phyloP scores from a whole-genome alignment of 1,140 invertebrate genomes.

The Paracyclopina nana region DNA sequence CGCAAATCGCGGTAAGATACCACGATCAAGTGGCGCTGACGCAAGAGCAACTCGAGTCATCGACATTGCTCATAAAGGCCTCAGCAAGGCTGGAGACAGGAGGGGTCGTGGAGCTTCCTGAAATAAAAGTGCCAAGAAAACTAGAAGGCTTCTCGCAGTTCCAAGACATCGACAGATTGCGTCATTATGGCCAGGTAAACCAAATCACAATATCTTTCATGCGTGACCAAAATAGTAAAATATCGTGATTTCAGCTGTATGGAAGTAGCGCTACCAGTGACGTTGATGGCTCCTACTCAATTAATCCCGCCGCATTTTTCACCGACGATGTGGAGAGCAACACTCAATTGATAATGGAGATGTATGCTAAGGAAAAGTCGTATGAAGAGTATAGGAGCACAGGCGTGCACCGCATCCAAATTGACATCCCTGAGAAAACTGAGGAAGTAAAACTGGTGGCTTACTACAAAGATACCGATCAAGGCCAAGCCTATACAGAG shows the following conservation, averaged over 20 bases:
- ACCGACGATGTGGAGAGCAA: slow-evolving; percentile 15
- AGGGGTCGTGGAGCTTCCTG: not conserved
- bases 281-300: not conserved
- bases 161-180: slow-evolving; percentile 8
- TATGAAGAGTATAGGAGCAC: slow-evolving; percentile 20
- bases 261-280: no score
- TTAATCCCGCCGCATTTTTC: slow-evolving; percentile 11
- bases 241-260: no score
- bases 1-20: slow-evolving; percentile 20
- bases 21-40: slow-evolving; percentile 19
- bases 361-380: slow-evolving; percentile 15
- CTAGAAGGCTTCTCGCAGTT: not conserved
- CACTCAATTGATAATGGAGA: slow-evolving; percentile 1
- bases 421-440: slow-evolving; percentile 25
- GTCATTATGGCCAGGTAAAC: slow-evolving; percentile 13
- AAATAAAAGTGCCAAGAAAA: not conserved
- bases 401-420: slow-evolving; percentile 23
- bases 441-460: slow-evolving; percentile 23
- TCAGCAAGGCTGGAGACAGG: slow-evolving; percentile 5
- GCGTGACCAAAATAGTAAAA: slow-evolving; percentile 8
- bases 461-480: slow-evolving; percentile 24
- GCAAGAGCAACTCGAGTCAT: slow-evolving; percentile 17
- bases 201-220: no score
- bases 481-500: slow-evolving; percentile 21
- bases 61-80: slow-evolving; percentile 15